Evolutionary conservation across 2,113 vertebrate genomes (phyloP).

Genomic region (Chloropsis hardwickii): DNA sequence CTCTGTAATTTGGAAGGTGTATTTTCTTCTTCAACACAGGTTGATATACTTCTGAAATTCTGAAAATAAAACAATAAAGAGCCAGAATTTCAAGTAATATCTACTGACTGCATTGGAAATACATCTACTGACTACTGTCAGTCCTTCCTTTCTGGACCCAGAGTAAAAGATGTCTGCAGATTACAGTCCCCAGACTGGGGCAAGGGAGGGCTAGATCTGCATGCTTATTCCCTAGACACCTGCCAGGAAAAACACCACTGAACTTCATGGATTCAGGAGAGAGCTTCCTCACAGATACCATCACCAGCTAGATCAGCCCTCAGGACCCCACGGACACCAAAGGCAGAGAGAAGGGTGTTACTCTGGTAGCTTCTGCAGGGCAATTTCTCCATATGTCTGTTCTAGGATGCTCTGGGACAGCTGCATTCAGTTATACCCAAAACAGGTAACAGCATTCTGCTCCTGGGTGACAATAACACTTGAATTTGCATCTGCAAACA

Average conservation of each 20-base stretch:
- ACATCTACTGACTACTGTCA: background rate
- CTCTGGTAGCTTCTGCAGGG: background rate
- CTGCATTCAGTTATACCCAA: background rate
- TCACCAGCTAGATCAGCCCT: background rate
- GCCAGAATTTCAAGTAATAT: background rate
- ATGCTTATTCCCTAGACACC: background rate
- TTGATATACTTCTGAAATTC: background rate
- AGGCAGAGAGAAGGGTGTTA: background rate
- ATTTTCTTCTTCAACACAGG: background rate
- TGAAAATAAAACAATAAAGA: background rate
- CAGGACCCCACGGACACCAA: background rate
- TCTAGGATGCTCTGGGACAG: background rate
- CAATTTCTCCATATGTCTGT: fast-evolving
- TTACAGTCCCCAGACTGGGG: background rate
- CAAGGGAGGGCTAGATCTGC: background rate
- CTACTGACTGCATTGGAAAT: background rate
- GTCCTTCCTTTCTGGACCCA: too few relatives aligned
- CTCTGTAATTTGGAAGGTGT: background rate
- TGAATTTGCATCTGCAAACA: background rate
- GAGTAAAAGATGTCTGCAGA: background rate
- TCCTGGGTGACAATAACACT: background rate
- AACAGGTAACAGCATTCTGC: background rate
- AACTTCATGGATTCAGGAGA: background rate
- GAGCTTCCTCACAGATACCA: background rate
- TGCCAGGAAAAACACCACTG: background rate